Conservation (phyloP, 1,140 invertebrate genomes). For the Pachyrhynchus sulphureomaculatus region DNA sequence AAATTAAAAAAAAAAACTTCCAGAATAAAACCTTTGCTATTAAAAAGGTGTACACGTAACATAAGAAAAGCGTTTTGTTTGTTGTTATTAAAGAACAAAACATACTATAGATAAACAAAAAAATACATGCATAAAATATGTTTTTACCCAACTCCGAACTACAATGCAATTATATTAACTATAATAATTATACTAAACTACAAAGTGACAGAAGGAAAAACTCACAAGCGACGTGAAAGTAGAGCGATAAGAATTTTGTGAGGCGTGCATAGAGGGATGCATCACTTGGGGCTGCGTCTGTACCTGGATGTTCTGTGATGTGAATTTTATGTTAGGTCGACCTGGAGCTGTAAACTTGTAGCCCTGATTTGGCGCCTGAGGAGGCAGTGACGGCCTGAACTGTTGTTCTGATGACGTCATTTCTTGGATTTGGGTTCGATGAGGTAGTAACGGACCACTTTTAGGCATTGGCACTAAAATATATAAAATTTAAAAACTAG, state of each 20-base stretch:
- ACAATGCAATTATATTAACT: too few relatives aligned
- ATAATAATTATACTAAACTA: too few relatives aligned
- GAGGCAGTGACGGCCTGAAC: constrained; percentile 8
- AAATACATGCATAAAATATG: too few relatives aligned
- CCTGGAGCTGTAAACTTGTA: constrained; percentile 54
- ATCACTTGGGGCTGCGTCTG: constrained; percentile 33
- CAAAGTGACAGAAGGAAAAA: constrained; percentile 3
- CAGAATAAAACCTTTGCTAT: too few relatives aligned
- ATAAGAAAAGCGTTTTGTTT: too few relatives aligned
- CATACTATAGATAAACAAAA: too few relatives aligned
- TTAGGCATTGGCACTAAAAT: constrained; percentile 19
- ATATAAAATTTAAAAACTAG: too few relatives aligned
- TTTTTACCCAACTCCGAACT: too few relatives aligned
- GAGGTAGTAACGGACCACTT: neutral
- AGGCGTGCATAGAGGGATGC: constrained; percentile 17
- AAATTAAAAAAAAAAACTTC: too few relatives aligned
- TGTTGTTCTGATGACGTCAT: constrained; percentile 24
- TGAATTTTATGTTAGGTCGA: constrained; percentile 49
- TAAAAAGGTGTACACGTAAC: too few relatives aligned
- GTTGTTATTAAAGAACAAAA: too few relatives aligned
- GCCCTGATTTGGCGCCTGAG: constrained; percentile 33
- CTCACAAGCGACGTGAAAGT: constrained; percentile 20
- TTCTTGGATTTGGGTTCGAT: constrained; percentile 3
- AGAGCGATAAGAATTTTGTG: constrained; percentile 17
- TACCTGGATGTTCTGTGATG: constrained; percentile 45